Evolutionary conservation across 2,797 vertebrate species (phyloP), one percentile per base, ranked within the genome.

Genomic region (Pseudochaenichthys georgianus): DNA sequence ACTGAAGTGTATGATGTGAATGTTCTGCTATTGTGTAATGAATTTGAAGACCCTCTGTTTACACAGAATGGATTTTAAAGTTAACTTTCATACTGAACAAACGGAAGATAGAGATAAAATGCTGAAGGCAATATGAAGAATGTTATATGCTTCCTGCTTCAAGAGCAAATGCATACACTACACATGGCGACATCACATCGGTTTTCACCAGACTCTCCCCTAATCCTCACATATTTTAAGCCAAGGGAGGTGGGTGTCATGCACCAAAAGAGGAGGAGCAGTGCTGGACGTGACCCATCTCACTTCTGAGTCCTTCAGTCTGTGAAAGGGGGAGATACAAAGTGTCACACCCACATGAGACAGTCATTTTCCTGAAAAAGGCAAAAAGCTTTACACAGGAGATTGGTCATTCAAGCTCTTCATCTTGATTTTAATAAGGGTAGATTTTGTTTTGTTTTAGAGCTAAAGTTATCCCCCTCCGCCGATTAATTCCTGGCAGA

Each of bases 251-350:
- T 34, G 42, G 60, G 51, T 83, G 69, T 64, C 63, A 58, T 61
- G 64, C 54, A 59, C 50, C 51, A 28, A 73, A 63, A 69, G 7
- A 77, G 74, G 47, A 51, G 65, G 59, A 74, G 61, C 57, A 65
- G 28, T 23, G 58, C 21, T 80, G 68, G 59, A 84, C 68, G 72
- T 86, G 79, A 84, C 75, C 76, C 68, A 34, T 57, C 70, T 69
- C 47, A 62, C 45, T 34, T 66, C 55, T 28, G 42, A 51, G 48
- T 77, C 52, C 42, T 66, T 23, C 4, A 65, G 45, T 64, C n/a
- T 17, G n/a, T 66, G 59, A 1, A 8, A 43, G 46, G 21, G 72
- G 65, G 59, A 80, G 73, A 80, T 64, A 34, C 28, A 28, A 42
- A 61, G 61, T 74, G 75, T 77, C 71, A 73, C 78, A 55, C 21